Evolutionary conservation across 2,888 invertebrate species (phyloP).

Genomic region (Meloe dianella): DNA sequence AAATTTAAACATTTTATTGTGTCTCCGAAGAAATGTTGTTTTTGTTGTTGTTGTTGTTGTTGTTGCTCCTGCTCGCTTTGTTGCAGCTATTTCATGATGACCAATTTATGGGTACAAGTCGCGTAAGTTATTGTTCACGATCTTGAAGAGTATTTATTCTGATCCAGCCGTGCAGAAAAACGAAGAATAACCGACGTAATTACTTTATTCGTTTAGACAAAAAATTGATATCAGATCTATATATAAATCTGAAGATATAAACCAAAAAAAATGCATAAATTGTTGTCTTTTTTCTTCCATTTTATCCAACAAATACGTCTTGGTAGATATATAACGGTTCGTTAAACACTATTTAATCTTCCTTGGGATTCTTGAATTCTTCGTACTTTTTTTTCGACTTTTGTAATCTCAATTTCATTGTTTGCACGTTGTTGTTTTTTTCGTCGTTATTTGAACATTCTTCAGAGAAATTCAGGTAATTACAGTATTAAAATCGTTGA

Average conservation of each 20-base stretch:
- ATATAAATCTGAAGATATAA: constrained; percentile 9
- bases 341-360: constrained; percentile 22
- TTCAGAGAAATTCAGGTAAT: background rate
- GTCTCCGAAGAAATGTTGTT: constrained; percentile 25
- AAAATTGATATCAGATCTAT: constrained; percentile 25
- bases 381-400: background rate
- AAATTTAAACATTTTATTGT: constrained; percentile 28
- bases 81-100: constrained; percentile 47
- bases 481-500: background rate
- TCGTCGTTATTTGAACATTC: background rate
- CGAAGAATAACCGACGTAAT: constrained; percentile 58
- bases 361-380: constrained; percentile 5
- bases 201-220: constrained; percentile 53
- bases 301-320: background rate
- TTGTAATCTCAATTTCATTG: constrained; percentile 13
- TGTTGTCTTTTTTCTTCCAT: background rate
- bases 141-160: constrained; percentile 56
- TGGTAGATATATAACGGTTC: constrained; percentile 23
- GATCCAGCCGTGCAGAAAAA: constrained; percentile 58
- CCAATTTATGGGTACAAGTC: constrained; percentile 59
- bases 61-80: constrained; percentile 1
- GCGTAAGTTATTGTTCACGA: constrained; percentile 58
- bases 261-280: background rate
- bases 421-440: constrained; percentile 17
- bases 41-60: too few relatives aligned